phyloP scores from a whole-genome alignment of 2,888 invertebrate genomes.

The Eupithecia abbreviata region DNA sequence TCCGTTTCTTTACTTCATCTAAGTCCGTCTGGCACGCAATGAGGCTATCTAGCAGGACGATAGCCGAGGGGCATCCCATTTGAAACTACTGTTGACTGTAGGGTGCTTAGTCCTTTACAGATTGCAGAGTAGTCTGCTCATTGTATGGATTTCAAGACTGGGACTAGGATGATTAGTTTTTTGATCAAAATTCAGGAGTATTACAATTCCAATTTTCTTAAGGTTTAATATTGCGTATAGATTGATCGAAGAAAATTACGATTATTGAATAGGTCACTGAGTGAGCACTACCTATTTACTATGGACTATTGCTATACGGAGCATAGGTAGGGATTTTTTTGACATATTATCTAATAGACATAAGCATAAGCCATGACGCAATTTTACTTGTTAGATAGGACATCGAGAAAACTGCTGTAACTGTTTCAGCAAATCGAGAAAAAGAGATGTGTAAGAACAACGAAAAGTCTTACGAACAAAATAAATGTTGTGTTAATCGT shows the following conservation, averaged over 20 bases:
- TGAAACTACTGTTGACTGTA: constrained; percentile 38
- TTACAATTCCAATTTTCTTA: background rate
- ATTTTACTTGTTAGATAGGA: background rate
- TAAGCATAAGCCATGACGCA: background rate
- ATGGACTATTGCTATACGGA: too few relatives aligned
- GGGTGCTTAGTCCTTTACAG: constrained; percentile 36
- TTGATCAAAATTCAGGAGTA: background rate
- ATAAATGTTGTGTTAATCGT: background rate
- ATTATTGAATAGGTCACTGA: too few relatives aligned
- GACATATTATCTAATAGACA: too few relatives aligned
- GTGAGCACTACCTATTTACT: too few relatives aligned
- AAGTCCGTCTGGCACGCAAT: constrained; percentile 21
- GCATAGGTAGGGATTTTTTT: too few relatives aligned
- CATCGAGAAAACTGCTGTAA: too few relatives aligned
- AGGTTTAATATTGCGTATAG: background rate
- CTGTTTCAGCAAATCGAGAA: background rate
- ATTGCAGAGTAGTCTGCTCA: constrained; percentile 35
- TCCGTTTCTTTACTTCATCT: constrained; percentile 20
- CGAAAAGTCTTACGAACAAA: background rate
- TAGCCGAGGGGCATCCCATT: constrained; percentile 42
- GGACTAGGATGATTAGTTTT: background rate
- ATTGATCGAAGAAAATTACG: background rate
- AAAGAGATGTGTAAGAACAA: background rate
- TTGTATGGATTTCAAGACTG: constrained; percentile 17
- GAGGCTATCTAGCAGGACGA: constrained; percentile 32